These are phyloP conservation scores for Tanypteryx hageni DNA, from an alignment of 2,888 invertebrate species.

Conservation along the genomic window DNA sequence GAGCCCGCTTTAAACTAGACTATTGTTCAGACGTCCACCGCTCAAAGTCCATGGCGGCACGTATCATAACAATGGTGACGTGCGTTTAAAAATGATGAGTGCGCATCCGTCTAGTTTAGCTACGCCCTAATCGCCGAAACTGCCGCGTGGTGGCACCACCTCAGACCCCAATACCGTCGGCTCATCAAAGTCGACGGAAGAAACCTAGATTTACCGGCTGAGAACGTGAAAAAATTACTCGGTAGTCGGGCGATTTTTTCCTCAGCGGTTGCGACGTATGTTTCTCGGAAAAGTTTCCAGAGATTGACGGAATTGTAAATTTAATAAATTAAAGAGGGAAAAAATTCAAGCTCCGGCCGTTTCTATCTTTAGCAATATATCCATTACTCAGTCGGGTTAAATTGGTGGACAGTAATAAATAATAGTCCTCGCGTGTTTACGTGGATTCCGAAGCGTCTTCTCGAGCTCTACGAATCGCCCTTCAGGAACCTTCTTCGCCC, in stretches of 20 bases:
- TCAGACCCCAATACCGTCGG: neutral
- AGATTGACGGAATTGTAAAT: neutral
- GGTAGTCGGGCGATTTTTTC: neutral
- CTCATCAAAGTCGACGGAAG: conserved; percentile 21
- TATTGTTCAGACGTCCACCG: conserved; percentile 21
- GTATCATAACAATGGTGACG: neutral
- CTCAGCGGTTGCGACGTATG: neutral
- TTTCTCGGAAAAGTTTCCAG: neutral
- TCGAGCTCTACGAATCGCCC: neutral
- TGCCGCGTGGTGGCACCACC: neutral
- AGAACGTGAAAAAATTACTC: neutral
- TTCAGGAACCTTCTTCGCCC: neutral
- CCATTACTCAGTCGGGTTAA: neutral
- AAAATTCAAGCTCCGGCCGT: neutral
- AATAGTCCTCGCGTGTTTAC: neutral
- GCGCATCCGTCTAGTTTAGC: conserved; percentile 49
- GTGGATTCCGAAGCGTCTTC: neutral
- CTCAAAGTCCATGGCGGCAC: neutral
- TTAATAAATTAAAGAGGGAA: neutral
- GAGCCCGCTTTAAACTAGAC: conserved; percentile 17
- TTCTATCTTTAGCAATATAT: neutral
- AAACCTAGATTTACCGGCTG: neutral
- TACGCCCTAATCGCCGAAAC: conserved; percentile 29
- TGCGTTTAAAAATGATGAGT: neutral
- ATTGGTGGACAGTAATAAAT: neutral